Evolutionary conservation across 2,797 vertebrate species (phyloP).

Genomic region (Gallinago nigripennis): DNA sequence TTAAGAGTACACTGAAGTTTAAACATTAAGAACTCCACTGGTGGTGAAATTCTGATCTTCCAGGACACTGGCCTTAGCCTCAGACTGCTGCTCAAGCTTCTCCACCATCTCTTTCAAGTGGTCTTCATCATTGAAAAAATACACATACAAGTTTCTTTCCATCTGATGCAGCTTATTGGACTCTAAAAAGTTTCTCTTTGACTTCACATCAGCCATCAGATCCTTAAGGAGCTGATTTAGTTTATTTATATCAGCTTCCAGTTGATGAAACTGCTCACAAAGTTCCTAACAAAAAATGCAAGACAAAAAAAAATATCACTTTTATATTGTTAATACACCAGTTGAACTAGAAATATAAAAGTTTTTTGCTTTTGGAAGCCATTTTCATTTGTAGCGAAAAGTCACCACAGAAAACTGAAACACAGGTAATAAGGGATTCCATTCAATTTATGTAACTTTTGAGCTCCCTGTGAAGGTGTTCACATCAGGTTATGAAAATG

Average conservation of each 20-base stretch:
- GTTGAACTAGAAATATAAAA: not conserved
- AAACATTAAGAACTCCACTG: not conserved
- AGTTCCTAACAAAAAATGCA: constrained; percentile 81
- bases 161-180: constrained; percentile 78
- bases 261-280: constrained; percentile 76
- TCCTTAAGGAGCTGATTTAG: constrained; percentile 83
- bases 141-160: constrained; percentile 88
- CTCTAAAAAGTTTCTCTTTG: constrained; percentile 84
- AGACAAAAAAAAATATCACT: not conserved
- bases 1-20: not conserved
- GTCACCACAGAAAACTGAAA: not conserved
- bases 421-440: not conserved
- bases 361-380: not conserved
- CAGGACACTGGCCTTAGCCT: constrained; percentile 45
- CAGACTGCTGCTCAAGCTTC: constrained; percentile 81
- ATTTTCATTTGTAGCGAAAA: not conserved
- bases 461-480: not conserved
- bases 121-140: constrained; percentile 86
- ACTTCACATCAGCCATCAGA: constrained; percentile 84
- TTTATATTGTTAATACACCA: not conserved
- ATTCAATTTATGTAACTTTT: not conserved
- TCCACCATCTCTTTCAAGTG: constrained; percentile 84
- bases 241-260: constrained; percentile 81
- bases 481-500: not conserved
- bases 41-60: not conserved